Evolutionary conservation across 2,888 invertebrate genomes (phyloP).

Genomic region (Pammene aurita): DNA sequence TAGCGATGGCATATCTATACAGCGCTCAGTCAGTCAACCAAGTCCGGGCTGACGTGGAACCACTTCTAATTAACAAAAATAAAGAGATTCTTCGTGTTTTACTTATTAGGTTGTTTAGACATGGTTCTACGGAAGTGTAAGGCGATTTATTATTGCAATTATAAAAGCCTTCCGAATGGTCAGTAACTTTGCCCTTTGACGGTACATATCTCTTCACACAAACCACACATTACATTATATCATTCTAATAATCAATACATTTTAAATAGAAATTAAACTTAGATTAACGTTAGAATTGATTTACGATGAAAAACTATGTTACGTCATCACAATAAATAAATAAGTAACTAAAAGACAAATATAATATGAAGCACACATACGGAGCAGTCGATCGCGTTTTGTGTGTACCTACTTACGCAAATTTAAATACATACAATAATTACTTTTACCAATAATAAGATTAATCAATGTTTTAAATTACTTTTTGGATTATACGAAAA

Average conservation of each 20-base stretch:
- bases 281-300: constrained; percentile 18
- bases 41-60: too few species aligned
- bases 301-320: constrained; percentile 34
- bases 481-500: too few species aligned
- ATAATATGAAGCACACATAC: constrained; percentile 34
- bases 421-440: neutral
- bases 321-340: constrained; percentile 51
- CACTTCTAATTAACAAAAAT: too few species aligned
- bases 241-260: constrained; percentile 16
- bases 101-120: too few species aligned
- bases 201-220: neutral
- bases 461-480: too few species aligned
- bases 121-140: too few species aligned
- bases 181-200: too few species aligned
- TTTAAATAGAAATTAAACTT: constrained; percentile 30
- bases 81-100: too few species aligned
- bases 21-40: too few species aligned
- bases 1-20: too few species aligned
- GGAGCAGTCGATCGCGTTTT: constrained; percentile 2
- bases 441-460: neutral
- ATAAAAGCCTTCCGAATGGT: too few species aligned
- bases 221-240: neutral
- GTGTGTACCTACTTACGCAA: neutral
- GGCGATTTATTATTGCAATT: too few species aligned
- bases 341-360: constrained; percentile 48